phyloP scores from a whole-genome alignment of 2,113 vertebrate genomes.

The Clarias batrachus region DNA sequence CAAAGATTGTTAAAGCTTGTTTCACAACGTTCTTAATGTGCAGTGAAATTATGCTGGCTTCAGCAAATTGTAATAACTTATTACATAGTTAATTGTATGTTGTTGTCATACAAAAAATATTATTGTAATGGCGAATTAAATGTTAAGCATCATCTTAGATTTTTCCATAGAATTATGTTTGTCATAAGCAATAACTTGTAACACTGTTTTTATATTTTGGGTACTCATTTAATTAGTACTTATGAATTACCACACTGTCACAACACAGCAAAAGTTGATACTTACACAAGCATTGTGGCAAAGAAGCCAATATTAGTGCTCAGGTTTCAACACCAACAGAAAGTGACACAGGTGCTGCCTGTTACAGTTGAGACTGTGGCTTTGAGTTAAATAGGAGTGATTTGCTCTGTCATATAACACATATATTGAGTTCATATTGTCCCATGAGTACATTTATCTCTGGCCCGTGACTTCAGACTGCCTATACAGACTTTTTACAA shows the following conservation, averaged over 20 bases:
- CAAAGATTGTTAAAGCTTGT: background rate
- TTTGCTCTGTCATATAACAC: constrained; percentile 9
- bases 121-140: background rate
- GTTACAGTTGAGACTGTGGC: background rate
- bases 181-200: background rate
- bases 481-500: no score
- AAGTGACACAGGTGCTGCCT: background rate
- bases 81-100: background rate
- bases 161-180: background rate
- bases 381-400: background rate
- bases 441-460: constrained; percentile 6
- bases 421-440: constrained; percentile 19
- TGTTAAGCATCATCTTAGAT: background rate
- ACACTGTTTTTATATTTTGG: background rate
- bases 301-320: background rate
- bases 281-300: background rate
- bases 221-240: background rate
- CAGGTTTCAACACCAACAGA: background rate
- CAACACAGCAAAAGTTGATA: background rate
- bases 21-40: background rate
- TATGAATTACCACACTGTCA: background rate
- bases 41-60: background rate
- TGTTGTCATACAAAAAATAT: background rate
- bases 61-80: background rate
- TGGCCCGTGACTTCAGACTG: background rate